phyloP scores from a whole-genome alignment of 2,797 vertebrate genomes.

The Sebastes diploproa region DNA sequence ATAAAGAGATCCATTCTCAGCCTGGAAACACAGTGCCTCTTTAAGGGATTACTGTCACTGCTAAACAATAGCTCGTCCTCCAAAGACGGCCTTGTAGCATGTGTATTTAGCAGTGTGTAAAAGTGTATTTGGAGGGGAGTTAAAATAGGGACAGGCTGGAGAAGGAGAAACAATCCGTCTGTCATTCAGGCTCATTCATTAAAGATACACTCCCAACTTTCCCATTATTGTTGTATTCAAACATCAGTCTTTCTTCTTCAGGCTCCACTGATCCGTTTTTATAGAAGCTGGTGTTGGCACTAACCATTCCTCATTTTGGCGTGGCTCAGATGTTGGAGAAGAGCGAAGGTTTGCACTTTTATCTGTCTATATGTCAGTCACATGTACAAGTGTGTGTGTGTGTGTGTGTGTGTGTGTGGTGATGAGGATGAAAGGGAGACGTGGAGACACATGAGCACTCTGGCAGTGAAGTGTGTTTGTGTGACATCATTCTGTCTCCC shows the following conservation, averaged over 20 bases:
- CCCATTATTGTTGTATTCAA: constrained; percentile 21
- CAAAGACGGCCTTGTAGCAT: constrained; percentile 41
- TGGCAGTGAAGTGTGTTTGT: constrained; percentile 58
- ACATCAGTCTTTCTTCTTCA: not conserved
- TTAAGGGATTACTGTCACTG: constrained; percentile 76
- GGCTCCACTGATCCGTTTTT: constrained; percentile 8
- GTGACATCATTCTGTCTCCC: constrained; percentile 81
- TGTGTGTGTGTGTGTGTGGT: constrained; percentile 31
- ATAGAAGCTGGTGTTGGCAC: constrained; percentile 27
- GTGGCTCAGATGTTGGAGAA: constrained; percentile 34
- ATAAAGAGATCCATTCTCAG: constrained; percentile 82
- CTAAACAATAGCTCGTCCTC: constrained; percentile 69
- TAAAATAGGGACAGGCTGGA: not conserved
- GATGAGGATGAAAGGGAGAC: constrained; percentile 64
- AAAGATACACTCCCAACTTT: constrained; percentile 1
- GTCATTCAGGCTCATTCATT: constrained; percentile 31
- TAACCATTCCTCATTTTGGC: not conserved
- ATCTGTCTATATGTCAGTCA: constrained; percentile 59
- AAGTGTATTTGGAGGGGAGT: not conserved
- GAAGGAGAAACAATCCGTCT: constrained; percentile 30
- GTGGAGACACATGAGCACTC: constrained; percentile 63
- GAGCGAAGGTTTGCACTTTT: constrained; percentile 33
- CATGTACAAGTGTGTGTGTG: not conserved
- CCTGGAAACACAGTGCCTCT: constrained; percentile 64
- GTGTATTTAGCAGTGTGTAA: constrained; percentile 15